Conservation (phyloP, 2,797 vertebrate species). For the Sebastolobus alascanus region DNA sequence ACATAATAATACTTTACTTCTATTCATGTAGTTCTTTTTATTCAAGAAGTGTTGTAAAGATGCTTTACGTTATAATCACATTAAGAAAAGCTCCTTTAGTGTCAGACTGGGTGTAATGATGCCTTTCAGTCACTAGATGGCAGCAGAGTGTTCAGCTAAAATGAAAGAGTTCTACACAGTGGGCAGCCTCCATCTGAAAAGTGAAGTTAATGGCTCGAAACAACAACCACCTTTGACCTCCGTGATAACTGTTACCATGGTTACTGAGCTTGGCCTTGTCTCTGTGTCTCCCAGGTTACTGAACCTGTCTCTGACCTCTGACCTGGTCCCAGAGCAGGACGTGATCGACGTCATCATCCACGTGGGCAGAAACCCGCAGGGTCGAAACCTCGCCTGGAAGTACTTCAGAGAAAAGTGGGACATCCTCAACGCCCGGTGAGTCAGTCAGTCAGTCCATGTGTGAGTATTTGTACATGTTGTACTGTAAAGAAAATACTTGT, state of each 20-base stretch:
- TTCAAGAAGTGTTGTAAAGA: not conserved
- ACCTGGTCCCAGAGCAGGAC: conserved; percentile 96
- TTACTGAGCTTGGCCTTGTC: not conserved
- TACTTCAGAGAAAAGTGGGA: conserved; percentile 99
- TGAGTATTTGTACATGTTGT: fast-evolving
- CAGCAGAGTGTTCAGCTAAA: not conserved
- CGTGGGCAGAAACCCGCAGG: conserved; percentile 95
- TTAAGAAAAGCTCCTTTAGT: not conserved
- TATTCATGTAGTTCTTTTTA: not conserved
- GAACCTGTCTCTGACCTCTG: conserved; percentile 95
- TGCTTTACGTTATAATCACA: not conserved
- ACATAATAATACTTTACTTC: too few relatives aligned
- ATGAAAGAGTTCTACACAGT: too few relatives aligned
- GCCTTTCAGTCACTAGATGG: not conserved
- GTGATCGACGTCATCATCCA: conserved; percentile 98
- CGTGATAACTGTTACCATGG: too few relatives aligned
- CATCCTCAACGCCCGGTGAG: conserved; percentile 93
- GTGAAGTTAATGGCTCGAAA: not conserved
- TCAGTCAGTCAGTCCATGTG: too few relatives aligned
- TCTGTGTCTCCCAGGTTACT: conserved; percentile 85
- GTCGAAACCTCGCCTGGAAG: conserved; percentile 95
- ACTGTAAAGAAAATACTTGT: not conserved
- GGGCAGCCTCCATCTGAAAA: too few relatives aligned
- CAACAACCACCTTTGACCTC: too few relatives aligned
- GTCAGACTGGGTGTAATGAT: not conserved